These are phyloP conservation scores for human (Homo sapiens) DNA, from an alignment of 2,113 vertebrate species.

Conservation along the genomic window GRCh38 chr4:89422501-89423000, in stretches of 20 bases:
- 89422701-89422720: conserved; percentile 56
- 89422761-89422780: not conserved
- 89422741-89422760: not conserved
- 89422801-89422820: conserved; percentile 36
- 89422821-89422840: conserved; percentile 21
- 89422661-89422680: not conserved
- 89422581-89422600: not conserved
- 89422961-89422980: conserved; percentile 54
- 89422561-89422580: not conserved
- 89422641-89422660: conserved; percentile 16
- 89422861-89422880: not conserved
- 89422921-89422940: conserved; percentile 60
- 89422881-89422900: conserved; percentile 1
- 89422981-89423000: conserved; percentile 43
- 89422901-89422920: not conserved
- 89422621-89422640: conserved; percentile 17
- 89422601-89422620: not conserved
- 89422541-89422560: conserved; percentile 31
- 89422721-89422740: not conserved
- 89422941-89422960: conserved; percentile 39
- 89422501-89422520: not conserved
- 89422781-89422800: conserved; percentile 59
- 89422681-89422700: conserved; percentile 23
- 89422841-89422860: conserved; percentile 57
- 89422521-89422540: not conserved